Conservation (phyloP, 2,888 invertebrate genomes). For the Andrena dorsata region DNA sequence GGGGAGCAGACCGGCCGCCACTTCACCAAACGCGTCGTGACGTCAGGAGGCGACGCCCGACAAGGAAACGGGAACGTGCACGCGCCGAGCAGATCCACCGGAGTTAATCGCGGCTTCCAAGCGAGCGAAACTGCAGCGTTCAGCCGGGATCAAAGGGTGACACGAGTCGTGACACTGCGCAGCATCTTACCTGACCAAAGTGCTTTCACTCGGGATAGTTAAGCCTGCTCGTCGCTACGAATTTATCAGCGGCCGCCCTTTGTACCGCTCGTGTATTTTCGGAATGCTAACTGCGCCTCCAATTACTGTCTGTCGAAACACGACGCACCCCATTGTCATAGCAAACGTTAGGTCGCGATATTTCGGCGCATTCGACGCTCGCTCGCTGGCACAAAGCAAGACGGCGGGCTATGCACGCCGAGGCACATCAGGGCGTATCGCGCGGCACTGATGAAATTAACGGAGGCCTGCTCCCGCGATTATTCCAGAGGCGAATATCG, state of each 20-base stretch:
- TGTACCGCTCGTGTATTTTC: background rate
- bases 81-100: conserved; percentile 28
- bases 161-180: conserved; percentile 10
- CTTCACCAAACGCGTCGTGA: conserved; percentile 67
- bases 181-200: too few species aligned
- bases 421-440: conserved; percentile 9
- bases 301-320: conserved; percentile 2
- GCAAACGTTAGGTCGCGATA: background rate
- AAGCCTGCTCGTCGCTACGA: too few species aligned
- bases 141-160: conserved; percentile 18
- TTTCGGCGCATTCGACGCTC: background rate
- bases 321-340: background rate
- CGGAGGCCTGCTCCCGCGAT: conserved; percentile 45
- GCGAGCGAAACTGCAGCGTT: conserved; percentile 5
- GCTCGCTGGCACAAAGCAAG: background rate
- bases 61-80: conserved; percentile 67
- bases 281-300: background rate
- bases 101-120: conserved; percentile 9
- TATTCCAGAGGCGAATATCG: conserved; percentile 67
- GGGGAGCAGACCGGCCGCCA: conserved; percentile 57
- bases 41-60: conserved; percentile 77
- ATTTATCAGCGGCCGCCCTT: too few species aligned
- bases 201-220: too few species aligned
- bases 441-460: conserved; percentile 50
- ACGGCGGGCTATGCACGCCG: conserved; percentile 4